phyloP scores from a whole-genome alignment of 2,113 vertebrate species.

The Papio anubis region DNA sequence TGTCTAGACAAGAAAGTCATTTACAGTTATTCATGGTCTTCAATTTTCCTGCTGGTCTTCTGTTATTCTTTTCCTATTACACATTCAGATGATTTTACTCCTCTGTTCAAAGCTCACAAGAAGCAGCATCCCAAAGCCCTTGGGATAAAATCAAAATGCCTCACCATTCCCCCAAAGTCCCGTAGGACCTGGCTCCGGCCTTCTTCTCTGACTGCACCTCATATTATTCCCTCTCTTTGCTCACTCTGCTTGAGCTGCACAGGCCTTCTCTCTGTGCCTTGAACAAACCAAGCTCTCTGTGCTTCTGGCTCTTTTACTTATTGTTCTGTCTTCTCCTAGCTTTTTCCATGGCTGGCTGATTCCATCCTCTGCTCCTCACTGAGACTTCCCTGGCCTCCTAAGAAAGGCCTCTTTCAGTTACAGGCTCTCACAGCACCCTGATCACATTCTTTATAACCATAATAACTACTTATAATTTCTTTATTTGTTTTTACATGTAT shows the following conservation, averaged over 20 bases:
- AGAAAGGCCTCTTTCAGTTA: not conserved
- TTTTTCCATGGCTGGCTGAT: not conserved
- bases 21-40: constrained; percentile 51
- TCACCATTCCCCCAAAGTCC: not conserved
- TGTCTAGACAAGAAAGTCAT: constrained; percentile 53
- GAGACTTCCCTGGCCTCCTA: not conserved
- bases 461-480: not conserved
- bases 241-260: not conserved
- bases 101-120: not conserved
- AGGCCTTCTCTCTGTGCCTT: not conserved
- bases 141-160: constrained; percentile 24
- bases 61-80: constrained; percentile 29
- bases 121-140: not conserved
- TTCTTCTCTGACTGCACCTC: not conserved
- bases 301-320: not conserved
- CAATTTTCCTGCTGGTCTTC: constrained; percentile 34
- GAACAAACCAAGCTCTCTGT: not conserved
- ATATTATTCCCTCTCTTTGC: not conserved
- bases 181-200: not conserved
- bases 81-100: constrained; percentile 5
- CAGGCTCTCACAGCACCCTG: not conserved
- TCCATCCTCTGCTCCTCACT: not conserved
- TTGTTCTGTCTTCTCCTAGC: not conserved
- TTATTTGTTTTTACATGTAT: not conserved
- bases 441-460: not conserved